Evolutionary conservation across 2,888 invertebrate species (phyloP).

Genomic region (Neoaliturus tenellus): DNA sequence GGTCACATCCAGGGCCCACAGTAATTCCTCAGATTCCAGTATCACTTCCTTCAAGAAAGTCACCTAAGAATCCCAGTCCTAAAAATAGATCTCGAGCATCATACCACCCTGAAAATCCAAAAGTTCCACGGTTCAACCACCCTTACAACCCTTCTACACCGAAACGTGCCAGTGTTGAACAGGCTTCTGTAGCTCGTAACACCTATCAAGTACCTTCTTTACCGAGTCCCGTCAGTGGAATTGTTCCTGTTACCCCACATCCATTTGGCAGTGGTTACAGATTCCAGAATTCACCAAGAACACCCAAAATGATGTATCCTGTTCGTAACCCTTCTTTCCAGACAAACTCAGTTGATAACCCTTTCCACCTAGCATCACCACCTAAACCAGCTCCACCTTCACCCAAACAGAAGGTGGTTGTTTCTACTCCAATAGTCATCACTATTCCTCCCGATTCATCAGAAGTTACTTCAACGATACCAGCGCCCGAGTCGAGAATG

Average conservation of each 20-base stretch:
- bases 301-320: background rate
- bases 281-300: background rate
- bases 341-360: background rate
- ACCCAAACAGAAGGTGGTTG: background rate
- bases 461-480: background rate
- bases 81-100: background rate
- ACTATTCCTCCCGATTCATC: background rate
- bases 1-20: background rate
- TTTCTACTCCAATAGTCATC: background rate
- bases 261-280: background rate
- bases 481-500: background rate
- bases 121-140: background rate
- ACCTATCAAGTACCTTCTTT: constrained; percentile 18
- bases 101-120: background rate
- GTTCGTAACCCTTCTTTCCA: background rate
- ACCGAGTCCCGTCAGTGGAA: background rate
- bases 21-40: background rate
- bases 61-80: constrained; percentile 15
- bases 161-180: background rate
- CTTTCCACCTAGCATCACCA: background rate
- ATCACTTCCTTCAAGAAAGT: constrained; percentile 26
- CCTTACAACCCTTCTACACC: background rate
- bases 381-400: background rate
- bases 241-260: background rate
- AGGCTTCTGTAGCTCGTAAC: background rate